Evolutionary conservation across 2,113 vertebrate genomes (phyloP).

Genomic region (Muscicapa adusta): DNA sequence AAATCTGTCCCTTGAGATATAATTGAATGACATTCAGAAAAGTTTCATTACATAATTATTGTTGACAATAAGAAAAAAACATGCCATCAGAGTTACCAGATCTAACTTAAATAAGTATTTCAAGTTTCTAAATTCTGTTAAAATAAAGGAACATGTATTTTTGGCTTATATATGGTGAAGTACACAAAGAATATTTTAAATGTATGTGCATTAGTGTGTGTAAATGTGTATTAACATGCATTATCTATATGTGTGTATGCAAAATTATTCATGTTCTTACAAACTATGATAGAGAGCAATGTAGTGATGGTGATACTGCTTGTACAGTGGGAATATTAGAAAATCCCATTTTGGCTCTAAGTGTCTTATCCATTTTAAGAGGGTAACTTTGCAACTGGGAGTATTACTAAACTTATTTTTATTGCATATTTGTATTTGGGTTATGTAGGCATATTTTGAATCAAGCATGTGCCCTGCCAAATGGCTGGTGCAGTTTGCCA

Average conservation of each 20-base stretch:
- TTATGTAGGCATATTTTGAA: neutral
- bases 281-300: neutral
- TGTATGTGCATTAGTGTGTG: neutral
- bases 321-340: neutral
- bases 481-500: neutral
- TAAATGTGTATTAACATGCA: neutral
- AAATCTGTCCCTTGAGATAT: neutral
- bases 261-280: neutral
- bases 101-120: neutral
- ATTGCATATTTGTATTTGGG: neutral
- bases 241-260: accelerated
- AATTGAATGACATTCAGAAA: neutral
- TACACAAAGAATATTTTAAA: neutral
- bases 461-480: slow-evolving; percentile 11
- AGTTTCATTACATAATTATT: neutral
- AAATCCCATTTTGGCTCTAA: neutral
- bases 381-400: neutral
- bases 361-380: neutral
- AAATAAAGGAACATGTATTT: neutral
- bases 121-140: neutral
- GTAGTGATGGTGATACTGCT: neutral
- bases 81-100: neutral
- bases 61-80: neutral
- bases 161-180: neutral
- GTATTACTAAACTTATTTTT: neutral